Conservation (phyloP, 2,888 invertebrate genomes). For the Linyphia triangularis region DNA sequence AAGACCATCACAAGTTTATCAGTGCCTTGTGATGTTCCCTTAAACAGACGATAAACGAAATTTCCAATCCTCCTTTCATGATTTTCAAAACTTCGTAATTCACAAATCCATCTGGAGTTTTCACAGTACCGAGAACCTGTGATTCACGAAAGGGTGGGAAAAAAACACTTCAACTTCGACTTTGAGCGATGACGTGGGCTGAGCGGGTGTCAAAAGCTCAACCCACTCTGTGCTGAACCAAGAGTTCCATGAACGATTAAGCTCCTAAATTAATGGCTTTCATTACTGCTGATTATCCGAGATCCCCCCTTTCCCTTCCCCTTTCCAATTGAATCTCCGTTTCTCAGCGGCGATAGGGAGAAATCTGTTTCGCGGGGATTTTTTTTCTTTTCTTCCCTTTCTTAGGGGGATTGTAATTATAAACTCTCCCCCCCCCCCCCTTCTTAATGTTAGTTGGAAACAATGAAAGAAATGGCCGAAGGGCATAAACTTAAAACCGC, state of each 20-base stretch:
- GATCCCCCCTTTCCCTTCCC: too few species aligned
- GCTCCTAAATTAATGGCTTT: conserved; percentile 74
- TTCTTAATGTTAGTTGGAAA: conserved; percentile 17
- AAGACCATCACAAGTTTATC: too few species aligned
- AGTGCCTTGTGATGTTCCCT: neutral
- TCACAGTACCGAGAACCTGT: neutral
- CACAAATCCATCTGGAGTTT: neutral
- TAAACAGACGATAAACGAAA: neutral
- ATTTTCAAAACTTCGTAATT: neutral
- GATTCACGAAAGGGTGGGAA: neutral
- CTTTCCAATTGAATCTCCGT: conserved; percentile 72
- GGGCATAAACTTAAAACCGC: too few species aligned
- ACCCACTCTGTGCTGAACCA: conserved; percentile 29
- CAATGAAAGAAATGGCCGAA: conserved; percentile 53
- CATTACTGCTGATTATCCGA: conserved; percentile 73
- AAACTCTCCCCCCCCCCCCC: conserved; percentile 26
- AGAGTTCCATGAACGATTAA: conserved; percentile 68
- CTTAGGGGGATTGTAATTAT: conserved; percentile 47
- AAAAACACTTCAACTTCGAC: conserved; percentile 59
- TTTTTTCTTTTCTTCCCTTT: conserved; percentile 11
- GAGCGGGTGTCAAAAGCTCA: conserved; percentile 71
- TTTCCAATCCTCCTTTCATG: neutral
- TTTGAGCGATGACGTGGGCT: conserved; percentile 68
- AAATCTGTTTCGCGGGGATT: conserved; percentile 35
- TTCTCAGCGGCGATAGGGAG: conserved; percentile 36